These are phyloP conservation scores for Prenolepis imparis DNA, from an alignment of 2,888 invertebrate species.

Conservation along the genomic window DNA sequence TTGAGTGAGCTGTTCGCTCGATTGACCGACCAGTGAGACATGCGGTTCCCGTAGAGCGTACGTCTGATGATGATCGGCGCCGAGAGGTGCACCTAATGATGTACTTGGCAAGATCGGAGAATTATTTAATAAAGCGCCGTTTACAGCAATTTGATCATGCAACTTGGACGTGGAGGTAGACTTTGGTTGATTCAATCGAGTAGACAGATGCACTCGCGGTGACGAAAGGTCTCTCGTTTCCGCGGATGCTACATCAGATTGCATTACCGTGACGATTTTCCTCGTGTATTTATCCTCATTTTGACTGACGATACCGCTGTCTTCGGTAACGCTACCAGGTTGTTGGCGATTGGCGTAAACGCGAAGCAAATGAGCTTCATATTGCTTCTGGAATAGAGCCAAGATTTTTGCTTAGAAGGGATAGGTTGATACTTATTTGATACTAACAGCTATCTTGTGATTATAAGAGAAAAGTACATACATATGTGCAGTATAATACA, in stretches of 20 bases:
- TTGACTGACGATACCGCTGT: slow-evolving; percentile 80
- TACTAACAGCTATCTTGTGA: neutral
- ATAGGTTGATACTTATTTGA: neutral
- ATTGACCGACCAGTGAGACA: neutral
- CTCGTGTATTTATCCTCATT: slow-evolving; percentile 64
- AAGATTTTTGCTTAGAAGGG: neutral
- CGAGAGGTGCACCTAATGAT: slow-evolving; percentile 7
- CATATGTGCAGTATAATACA: neutral
- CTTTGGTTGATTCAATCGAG: slow-evolving; percentile 15
- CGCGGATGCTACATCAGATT: slow-evolving; percentile 17
- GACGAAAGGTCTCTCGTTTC: slow-evolving; percentile 42
- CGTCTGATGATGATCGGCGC: slow-evolving; percentile 41
- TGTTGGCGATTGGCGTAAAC: slow-evolving; percentile 69
- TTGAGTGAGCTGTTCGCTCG: neutral
- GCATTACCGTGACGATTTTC: neutral
- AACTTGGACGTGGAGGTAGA: slow-evolving; percentile 13
- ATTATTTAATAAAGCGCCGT: neutral
- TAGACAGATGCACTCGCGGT: slow-evolving; percentile 4
- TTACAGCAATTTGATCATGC: neutral
- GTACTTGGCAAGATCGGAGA: neutral
- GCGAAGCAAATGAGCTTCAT: slow-evolving; percentile 78
- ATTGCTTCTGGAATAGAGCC: slow-evolving; percentile 80
- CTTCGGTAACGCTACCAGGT: slow-evolving; percentile 74
- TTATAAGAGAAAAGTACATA: neutral
- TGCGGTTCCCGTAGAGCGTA: neutral